Evolutionary conservation across 2,888 invertebrate species (phyloP), one percentile per base, ranked within the genome.

Genomic region (Oscheius sp.): DNA sequence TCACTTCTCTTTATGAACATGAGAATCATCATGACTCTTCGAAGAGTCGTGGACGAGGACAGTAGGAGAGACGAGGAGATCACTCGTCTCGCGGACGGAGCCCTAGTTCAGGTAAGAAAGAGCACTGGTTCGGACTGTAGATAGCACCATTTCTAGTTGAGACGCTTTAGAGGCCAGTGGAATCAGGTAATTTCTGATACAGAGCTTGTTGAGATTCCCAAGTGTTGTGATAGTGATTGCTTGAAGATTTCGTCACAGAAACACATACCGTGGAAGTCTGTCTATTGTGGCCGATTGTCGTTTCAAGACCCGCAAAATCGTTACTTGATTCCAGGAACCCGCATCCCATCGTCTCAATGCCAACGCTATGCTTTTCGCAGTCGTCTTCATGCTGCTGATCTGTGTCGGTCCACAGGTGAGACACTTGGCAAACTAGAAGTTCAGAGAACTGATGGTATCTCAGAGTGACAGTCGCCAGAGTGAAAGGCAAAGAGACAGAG

Each of bases 361-460:
- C n/a, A 88, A 89, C 74, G 86, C 89, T 1, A 88, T 89, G 84
- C 84, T 89, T 9, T 87, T 89, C 76, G 87, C 89, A 2, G 89
- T 89, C 10, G 89, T 88, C 47, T 68, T 85, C n/a, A 81, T 88
- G 65, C 78, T 89, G 2, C 81, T 89, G 65, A 70, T 88, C 47
- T 89, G 89, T 76, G 81, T 89, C 58, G 89, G 88, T 9, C 89
- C 89, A 2, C 89, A 88, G 75, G 76, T 76, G 50, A 66, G 73
- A 33, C 32, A 37, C 1, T 60, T 11, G 29, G 32, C 42, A 42
- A 29, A 2, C 1, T 2, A 70, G 37, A 29, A 13, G 33, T n/a
- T 7, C 11, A 58, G 48, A 53, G 59, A 60, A 71, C 72, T 21
- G 11, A 71, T 72, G 29, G 73, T 73, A 32, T 29, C 21, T 33